phyloP scores from a whole-genome alignment of 2,888 invertebrate species.

The Macrophya annulata region DNA sequence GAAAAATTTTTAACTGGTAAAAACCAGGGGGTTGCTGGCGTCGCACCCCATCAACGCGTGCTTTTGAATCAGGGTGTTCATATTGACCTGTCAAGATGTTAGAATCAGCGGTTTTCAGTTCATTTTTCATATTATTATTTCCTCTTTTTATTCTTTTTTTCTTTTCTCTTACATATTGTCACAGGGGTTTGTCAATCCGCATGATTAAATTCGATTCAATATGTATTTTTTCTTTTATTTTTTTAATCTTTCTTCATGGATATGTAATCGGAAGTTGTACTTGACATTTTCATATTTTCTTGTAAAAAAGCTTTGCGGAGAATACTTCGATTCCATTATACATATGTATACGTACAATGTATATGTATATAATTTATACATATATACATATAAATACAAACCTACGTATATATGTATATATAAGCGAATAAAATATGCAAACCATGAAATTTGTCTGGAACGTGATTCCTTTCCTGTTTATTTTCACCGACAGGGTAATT shows the following conservation, averaged over 20 bases:
- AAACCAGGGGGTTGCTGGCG: background rate
- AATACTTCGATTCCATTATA: slow-evolving; percentile 26
- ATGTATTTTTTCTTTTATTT: background rate
- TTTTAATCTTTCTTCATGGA: background rate
- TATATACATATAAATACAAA: background rate
- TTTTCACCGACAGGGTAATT: slow-evolving; percentile 47
- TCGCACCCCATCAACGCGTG: background rate
- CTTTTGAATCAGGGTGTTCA: slow-evolving; percentile 11
- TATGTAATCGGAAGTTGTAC: slow-evolving; percentile 31
- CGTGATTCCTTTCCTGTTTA: slow-evolving; percentile 48
- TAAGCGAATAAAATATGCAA: slow-evolving; percentile 30
- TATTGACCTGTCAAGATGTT: slow-evolving; percentile 22
- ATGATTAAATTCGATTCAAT: slow-evolving; percentile 23
- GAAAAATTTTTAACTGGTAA: background rate
- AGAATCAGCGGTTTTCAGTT: background rate
- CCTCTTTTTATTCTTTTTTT: too few relatives aligned
- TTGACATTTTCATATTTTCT: background rate
- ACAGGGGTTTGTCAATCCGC: background rate
- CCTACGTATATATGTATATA: background rate
- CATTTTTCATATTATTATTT: too few relatives aligned
- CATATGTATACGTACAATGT: background rate
- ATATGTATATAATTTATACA: background rate
- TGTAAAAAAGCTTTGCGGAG: background rate
- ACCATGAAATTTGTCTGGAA: slow-evolving; percentile 29
- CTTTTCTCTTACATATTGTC: background rate